Evolutionary conservation across 2,797 vertebrate species (phyloP).

Genomic region (Meda fulgida): DNA sequence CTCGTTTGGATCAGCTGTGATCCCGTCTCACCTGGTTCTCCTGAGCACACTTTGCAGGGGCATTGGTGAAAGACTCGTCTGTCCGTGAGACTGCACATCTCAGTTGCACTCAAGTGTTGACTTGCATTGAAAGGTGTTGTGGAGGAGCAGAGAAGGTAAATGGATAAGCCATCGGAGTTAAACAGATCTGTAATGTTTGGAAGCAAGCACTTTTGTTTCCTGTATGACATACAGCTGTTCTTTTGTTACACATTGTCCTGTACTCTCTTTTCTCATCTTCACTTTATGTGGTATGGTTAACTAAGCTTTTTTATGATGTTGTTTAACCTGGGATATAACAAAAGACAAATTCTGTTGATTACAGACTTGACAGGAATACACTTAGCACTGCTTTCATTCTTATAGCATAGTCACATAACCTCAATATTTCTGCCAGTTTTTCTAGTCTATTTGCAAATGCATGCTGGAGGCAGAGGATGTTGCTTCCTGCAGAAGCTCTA

Average conservation of each 20-base stretch:
- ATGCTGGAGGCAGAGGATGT: background rate
- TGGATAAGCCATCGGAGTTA: background rate
- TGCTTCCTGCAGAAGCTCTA: background rate
- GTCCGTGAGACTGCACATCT: background rate
- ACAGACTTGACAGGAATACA: background rate
- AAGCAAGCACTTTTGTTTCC: background rate
- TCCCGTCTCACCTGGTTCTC: background rate
- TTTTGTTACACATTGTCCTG: conserved; percentile 1
- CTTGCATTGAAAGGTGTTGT: background rate
- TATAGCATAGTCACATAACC: conserved; percentile 29
- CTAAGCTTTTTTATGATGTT: conserved; percentile 25
- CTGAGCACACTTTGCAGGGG: background rate
- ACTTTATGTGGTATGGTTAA: conserved; percentile 6
- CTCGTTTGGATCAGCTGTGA: conserved; percentile 2
- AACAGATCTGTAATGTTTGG: background rate
- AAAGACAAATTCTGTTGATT: conserved; percentile 5
- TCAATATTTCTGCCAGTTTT: conserved; percentile 9
- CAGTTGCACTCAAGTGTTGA: background rate
- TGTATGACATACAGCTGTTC: background rate
- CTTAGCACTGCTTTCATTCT: background rate
- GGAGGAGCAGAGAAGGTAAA: background rate
- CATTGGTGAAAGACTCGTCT: background rate
- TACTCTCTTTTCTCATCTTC: conserved; percentile 2
- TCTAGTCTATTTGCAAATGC: conserved; percentile 2
- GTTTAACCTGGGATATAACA: conserved; percentile 20